Evolutionary conservation across 2,113 vertebrate species (phyloP).

Genomic region (Himantopus leucocephalus): DNA sequence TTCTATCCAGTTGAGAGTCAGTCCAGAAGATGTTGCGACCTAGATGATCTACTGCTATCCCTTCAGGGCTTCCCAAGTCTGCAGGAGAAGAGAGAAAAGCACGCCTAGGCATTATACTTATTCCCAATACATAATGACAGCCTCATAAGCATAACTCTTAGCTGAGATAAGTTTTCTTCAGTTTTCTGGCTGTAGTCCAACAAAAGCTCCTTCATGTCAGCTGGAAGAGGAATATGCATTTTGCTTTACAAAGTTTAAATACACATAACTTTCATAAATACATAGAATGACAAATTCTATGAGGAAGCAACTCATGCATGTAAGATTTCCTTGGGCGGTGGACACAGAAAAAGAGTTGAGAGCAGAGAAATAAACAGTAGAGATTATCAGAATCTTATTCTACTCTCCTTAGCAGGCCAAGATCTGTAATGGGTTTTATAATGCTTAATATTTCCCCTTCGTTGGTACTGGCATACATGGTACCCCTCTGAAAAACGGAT

Average conservation of each 20-base stretch:
- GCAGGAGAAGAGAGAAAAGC: constrained; percentile 3
- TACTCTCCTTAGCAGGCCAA: not conserved
- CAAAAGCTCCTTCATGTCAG: not conserved
- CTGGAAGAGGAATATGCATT: not conserved
- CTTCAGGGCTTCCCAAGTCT: constrained; percentile 90
- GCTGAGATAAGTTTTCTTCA: not conserved
- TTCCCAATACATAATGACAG: not conserved
- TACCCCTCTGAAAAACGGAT: not conserved
- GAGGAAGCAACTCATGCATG: not conserved
- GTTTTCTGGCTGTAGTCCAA: not conserved
- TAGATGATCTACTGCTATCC: constrained; percentile 88
- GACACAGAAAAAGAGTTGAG: not conserved
- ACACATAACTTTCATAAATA: not conserved
- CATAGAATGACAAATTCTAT: not conserved
- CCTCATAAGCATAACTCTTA: not conserved
- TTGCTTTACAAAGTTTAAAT: not conserved
- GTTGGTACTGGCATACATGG: not conserved
- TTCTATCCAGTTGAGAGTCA: constrained; percentile 85
- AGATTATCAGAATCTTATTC: not conserved
- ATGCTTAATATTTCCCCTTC: not conserved
- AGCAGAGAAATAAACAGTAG: not conserved
- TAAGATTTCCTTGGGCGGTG: not conserved
- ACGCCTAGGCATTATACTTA: not conserved
- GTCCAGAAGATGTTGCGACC: constrained; percentile 93
- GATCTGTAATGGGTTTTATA: not conserved